Base-by-base conservation (phyloP, 1,140 invertebrate species). In the Procambarus clarkii region DNA sequence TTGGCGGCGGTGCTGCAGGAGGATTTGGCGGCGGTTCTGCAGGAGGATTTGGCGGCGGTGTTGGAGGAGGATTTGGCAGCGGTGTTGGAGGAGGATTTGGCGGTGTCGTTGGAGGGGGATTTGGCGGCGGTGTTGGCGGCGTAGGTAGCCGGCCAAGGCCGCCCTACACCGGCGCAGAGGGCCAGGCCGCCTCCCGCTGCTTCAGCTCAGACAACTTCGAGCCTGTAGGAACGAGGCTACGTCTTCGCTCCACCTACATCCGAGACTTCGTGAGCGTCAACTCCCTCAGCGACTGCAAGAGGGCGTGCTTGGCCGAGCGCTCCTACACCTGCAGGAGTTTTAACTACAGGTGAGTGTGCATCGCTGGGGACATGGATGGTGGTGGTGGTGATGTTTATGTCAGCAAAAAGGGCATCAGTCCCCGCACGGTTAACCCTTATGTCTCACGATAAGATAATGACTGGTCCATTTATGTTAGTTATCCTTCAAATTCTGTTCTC, bases 231-330 rank as follows among this genome's bases (percentile, higher is more conserved):
- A 89, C 87, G 21, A 48, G 87, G 8, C 46, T 89, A 15, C 44
- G 87, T 11, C 87, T 89, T 2, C 87, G 87, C 1, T 50, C 87
- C 1, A 45, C 58, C 44, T 89, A 89, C 50, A 74, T 89, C 21
- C 87, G 87, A 3, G 87, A 89, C 87, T 89, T 48, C 64, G 80
- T 76, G 87, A 89, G 60, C 11, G 64, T 76, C n/a, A 69, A 69
- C 58, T 54, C 79, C 79, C 64, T 89, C 45, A 74, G 87, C n/a
- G 87, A 89, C 18, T 89, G 87, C 44, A 89, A 89, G 87, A 89
- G 87, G 69, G 69, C 64, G 21, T 89, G 87, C 34, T 64, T 89
- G 3, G 60, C 8, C 13, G 45, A 80, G 60, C 60, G 87, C 5
- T 34, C 54, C 60, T 89, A 83, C 79, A 83, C 87, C 60, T 89